Conservation (phyloP, 2,113 vertebrate species). For the Halcyon malimbica region DNA sequence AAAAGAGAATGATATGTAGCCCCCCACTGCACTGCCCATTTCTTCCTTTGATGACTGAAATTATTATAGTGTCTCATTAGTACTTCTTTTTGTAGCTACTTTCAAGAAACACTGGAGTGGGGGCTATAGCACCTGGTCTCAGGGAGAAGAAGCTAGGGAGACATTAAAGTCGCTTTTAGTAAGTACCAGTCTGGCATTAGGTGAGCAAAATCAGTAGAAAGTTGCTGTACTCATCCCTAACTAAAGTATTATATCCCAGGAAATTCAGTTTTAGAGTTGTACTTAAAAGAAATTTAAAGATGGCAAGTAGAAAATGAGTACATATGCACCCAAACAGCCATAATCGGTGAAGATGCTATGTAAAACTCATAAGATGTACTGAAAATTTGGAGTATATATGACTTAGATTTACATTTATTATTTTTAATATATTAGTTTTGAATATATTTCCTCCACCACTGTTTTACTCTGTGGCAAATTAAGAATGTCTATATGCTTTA, state of each 20-base stretch:
- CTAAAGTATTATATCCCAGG: background rate
- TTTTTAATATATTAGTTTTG: background rate
- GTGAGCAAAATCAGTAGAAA: slow-evolving; percentile 2
- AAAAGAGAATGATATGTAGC: background rate
- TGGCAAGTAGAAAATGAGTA: background rate
- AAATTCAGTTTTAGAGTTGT: background rate
- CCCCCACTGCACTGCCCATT: background rate
- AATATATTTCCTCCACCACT: background rate
- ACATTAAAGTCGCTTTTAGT: background rate
- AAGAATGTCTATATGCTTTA: background rate
- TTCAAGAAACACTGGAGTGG: background rate
- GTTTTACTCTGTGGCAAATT: background rate
- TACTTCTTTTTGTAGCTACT: background rate
- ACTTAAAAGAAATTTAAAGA: background rate
- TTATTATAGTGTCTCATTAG: background rate
- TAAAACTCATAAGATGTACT: background rate
- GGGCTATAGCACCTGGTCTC: background rate
- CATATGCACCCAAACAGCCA: background rate
- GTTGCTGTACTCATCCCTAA: background rate
- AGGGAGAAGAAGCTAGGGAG: slow-evolving; percentile 22
- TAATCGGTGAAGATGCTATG: background rate
- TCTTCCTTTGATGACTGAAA: background rate
- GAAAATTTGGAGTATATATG: background rate
- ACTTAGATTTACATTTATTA: background rate
- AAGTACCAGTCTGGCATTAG: slow-evolving; percentile 13